Evolutionary conservation across 1,140 invertebrate genomes (phyloP), one percentile per base, ranked within the genome.

Genomic region (Leptinotarsa undecemlineata): DNA sequence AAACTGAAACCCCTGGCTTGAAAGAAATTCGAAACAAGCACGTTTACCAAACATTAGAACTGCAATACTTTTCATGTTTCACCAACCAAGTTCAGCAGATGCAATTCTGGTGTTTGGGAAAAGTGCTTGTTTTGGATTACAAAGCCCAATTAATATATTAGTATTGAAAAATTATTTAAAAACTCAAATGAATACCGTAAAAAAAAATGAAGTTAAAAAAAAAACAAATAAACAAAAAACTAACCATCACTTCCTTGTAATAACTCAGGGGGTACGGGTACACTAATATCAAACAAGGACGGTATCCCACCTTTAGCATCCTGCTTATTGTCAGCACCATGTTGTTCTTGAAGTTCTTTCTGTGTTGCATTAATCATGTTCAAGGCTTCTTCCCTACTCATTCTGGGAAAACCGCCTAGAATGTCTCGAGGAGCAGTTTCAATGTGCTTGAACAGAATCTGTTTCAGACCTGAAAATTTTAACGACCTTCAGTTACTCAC

Each of bases 341-440:
- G 89, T 79, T 90, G 86, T 78, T 90, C 88, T 60, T 89, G 87
- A 72, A 92, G 82, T 82, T 89, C 89, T 78, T 89, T 88, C 80
- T 93, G 91, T 5, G 91, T 91, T 20, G 89, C 89, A 79, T 90
- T 90, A 78, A 94, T 91, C 89, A 92, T 91, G 75, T 88, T 87
- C 67, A 91, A 82, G 0, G 94, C 93, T 76, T 91, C 89, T 80
- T 95, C 91, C 77, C 94, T 88, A 81, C 90, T 92, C 76, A 95
- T 85, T 75, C 95, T 87, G 62, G 94, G 94, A 81, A 95, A 96
- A 82, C 95, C 93, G 6, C 94, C 94, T 19, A 96, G 87, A 79
- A 96, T 95, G 85, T 96, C 95, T 83, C 95, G 95, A 1, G 94
- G 95, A 1, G 94, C 94, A 19, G 94, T 94, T 87, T 96, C 94